Conservation (phyloP, 2,797 vertebrate genomes). For the Argyrosomus regius region DNA sequence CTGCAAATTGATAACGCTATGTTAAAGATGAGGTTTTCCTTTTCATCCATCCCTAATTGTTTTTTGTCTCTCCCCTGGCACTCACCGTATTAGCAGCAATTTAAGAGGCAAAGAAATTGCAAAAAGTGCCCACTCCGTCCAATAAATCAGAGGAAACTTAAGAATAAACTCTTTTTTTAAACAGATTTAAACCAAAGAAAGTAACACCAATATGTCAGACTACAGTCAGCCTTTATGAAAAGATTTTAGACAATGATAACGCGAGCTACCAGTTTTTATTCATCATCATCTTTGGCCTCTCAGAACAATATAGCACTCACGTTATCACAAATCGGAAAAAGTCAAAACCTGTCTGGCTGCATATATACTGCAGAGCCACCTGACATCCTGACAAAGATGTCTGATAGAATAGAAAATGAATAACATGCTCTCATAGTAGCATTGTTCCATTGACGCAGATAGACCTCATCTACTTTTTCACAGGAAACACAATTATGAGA, state of each 20-base stretch:
- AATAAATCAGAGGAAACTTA: slow-evolving; percentile 18
- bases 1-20: slow-evolving; percentile 39
- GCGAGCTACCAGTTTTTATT: slow-evolving; percentile 18
- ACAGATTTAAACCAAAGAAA: not conserved
- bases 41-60: slow-evolving; percentile 38
- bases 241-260: slow-evolving; percentile 4
- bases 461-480: not conserved
- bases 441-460: slow-evolving; percentile 7
- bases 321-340: slow-evolving; percentile 10
- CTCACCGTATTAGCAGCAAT: slow-evolving; percentile 16
- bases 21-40: slow-evolving; percentile 42
- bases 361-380: not conserved
- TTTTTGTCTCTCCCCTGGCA: slow-evolving; percentile 17
- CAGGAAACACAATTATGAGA: not conserved
- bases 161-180: too few species aligned
- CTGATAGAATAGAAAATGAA: not conserved
- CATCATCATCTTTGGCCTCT: slow-evolving; percentile 5
- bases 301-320: slow-evolving; percentile 13
- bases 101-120: slow-evolving; percentile 10
- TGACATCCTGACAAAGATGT: slow-evolving; percentile 19
- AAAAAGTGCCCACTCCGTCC: slow-evolving; percentile 2
- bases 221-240: slow-evolving; percentile 8
- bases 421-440: not conserved
- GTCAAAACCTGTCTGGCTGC: not conserved
- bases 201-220: not conserved